Evolutionary conservation across 1,140 invertebrate species (phyloP), one percentile per base, ranked within the genome.

Genomic region (Drosophila sp.): DNA sequence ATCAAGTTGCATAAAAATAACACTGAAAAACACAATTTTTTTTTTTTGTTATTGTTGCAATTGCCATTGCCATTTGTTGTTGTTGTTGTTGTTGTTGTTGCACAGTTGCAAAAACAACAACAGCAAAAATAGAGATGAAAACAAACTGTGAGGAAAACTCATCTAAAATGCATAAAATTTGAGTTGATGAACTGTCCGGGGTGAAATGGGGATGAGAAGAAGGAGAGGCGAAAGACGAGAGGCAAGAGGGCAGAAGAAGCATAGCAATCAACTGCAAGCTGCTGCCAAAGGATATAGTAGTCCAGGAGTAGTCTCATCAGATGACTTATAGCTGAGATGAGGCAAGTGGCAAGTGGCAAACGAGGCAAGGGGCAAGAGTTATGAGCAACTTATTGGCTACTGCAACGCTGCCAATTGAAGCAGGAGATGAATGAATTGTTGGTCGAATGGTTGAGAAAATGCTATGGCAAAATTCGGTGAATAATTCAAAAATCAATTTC

Each of bases 101-200:
- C 13, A n/a, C 2, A 11, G 56, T 38, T 53, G 38, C 58, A 66
- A 41, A 2, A 82, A 16, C 36, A 74, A 46, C 58, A 76, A 56
- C 27, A 72, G 50, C 41, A 72, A 61, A 53, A 62, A 58, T 40
- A 36, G 53, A 71, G 70, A 65, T 61, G 61, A 83, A 82, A 87
- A 83, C 83, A 89, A 89, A 89, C 83, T 89, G 84, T 83, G 83
- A 80, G 83, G 66, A 78, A 89, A 89, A 89, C 83, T 89, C 83
- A 89, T 89, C 79, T 89, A 89, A 89, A 89, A 89, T 89, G 83
- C 83, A 89, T 89, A 89, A 89, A 89, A 89, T 89, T 89, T 89
- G 84, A 89, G 83, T 89, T 89, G 83, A 89, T 89, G 83, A 89
- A 89, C 83, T 77, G 76, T 45, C 51, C 56, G 63, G 34, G 14